A percentile compares a stretch with the other conserved stretches of the same genome.
These are phyloP conservation scores for Aegithalos caudatus DNA, from an alignment of 2,113 vertebrate genomes.

Conservation along the genomic window DNA sequence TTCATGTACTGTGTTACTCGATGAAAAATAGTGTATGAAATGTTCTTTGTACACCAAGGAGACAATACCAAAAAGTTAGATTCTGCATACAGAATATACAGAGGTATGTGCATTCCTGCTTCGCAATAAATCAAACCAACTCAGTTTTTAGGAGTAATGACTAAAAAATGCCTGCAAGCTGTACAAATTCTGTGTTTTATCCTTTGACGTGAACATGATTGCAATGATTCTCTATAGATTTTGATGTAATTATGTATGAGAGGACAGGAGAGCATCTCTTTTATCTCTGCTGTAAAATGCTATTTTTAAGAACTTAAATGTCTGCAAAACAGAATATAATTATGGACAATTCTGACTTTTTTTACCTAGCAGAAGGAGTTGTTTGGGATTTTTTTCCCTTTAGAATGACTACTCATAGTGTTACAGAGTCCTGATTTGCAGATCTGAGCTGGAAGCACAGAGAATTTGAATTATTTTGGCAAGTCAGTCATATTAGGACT, in stretches of 20 bases:
- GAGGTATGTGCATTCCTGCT: neutral
- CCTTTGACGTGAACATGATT: rapidly evolving
- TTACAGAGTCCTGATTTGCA: neutral
- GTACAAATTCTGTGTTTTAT: neutral
- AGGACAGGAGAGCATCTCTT: neutral
- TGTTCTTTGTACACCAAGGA: neutral
- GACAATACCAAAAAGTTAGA: neutral
- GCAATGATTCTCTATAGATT: neutral
- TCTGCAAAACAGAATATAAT: neutral
- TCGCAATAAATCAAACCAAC: neutral
- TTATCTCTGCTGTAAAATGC: neutral
- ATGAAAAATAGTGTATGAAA: neutral
- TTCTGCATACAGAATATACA: neutral
- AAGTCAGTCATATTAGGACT: neutral
- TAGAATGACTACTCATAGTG: neutral
- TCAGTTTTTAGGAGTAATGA: neutral
- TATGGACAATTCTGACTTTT: neutral
- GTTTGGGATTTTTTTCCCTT: neutral
- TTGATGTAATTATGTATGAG: neutral
- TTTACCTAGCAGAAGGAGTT: neutral
- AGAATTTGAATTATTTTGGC: neutral
- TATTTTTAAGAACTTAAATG: neutral
- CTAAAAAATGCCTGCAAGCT: neutral
- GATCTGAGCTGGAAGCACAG: neutral
- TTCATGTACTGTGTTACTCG: neutral